A percentile compares a stretch with the other conserved stretches of the same genome.
Evolutionary conservation across 2,888 invertebrate species (phyloP).

Genomic region (Chesias legatella): DNA sequence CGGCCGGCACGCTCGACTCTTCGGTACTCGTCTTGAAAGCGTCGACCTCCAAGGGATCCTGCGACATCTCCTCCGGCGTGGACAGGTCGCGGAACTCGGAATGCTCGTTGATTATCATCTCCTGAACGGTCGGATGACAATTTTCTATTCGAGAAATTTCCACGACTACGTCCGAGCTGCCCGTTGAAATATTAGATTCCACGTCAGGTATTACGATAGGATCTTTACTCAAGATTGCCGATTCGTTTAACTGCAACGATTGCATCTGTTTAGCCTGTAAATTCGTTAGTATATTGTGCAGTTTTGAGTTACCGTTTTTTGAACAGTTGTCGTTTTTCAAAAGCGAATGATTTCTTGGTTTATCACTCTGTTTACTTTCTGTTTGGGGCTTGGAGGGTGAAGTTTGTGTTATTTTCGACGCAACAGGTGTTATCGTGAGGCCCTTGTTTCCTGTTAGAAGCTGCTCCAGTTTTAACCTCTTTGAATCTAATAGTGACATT

Average conservation of each 20-base stretch:
- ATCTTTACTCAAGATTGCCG: conserved; percentile 52
- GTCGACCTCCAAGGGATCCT: conserved; percentile 70
- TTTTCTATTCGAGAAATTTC: conserved; percentile 53
- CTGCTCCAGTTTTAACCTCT: conserved; percentile 69
- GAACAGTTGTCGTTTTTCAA: conserved; percentile 71
- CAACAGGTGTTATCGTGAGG: conserved; percentile 58
- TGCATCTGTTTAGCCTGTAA: conserved; percentile 69
- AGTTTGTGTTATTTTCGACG: conserved; percentile 44
- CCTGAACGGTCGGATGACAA: conserved; percentile 53
- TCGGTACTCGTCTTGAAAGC: conserved; percentile 41
- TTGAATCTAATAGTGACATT: conserved; percentile 57
- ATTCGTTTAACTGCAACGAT: conserved; percentile 51
- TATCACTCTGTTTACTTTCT: conserved; percentile 51
- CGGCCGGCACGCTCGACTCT: conserved; percentile 29
- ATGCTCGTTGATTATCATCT: conserved; percentile 71
- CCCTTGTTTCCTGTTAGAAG: conserved; percentile 60
- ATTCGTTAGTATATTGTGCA: conserved; percentile 71
- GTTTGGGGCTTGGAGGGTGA: conserved; percentile 45
- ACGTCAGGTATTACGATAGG: conserved; percentile 47
- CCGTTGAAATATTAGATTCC: conserved; percentile 62
- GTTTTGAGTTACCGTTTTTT: conserved; percentile 76
- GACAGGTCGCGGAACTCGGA: conserved; percentile 66
- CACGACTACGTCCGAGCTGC: conserved; percentile 54
- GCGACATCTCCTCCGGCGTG: conserved; percentile 58
- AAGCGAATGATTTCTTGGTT: conserved; percentile 54